Conservation (phyloP, 2,113 vertebrate genomes). For the Nicator chloris region DNA sequence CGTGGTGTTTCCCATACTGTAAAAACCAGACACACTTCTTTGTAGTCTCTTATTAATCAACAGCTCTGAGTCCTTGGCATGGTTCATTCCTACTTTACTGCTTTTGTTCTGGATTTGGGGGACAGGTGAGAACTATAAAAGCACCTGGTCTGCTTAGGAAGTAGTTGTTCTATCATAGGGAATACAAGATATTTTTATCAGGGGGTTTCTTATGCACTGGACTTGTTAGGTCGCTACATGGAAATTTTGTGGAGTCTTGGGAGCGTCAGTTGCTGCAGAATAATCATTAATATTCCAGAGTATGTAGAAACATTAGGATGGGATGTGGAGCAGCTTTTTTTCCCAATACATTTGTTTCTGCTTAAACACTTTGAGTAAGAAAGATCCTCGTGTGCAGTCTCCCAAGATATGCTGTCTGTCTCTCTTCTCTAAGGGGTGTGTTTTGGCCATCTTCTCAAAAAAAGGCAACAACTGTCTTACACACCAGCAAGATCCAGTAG, state of each 20-base stretch:
- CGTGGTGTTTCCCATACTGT: neutral
- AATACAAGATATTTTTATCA: neutral
- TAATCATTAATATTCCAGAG: neutral
- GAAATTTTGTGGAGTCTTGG: neutral
- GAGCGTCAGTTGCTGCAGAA: rapidly evolving
- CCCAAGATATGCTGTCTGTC: neutral
- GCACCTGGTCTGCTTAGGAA: neutral
- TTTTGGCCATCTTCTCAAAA: neutral
- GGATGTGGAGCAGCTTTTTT: neutral
- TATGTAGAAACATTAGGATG: neutral
- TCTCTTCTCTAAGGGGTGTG: neutral
- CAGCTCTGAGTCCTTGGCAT: neutral
- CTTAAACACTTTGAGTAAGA: neutral
- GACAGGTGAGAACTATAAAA: neutral
- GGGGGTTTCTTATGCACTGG: neutral
- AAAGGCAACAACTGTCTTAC: neutral
- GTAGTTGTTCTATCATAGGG: neutral
- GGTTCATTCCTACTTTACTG: neutral
- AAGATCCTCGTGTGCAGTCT: neutral
- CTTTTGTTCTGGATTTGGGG: neutral
- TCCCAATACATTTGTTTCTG: rapidly evolving
- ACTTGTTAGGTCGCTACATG: neutral
- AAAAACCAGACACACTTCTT: neutral
- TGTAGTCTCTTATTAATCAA: neutral
- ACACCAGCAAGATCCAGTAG: neutral